Base-by-base conservation (phyloP, 2,888 invertebrate species). In the Drosophila borborema region DNA sequence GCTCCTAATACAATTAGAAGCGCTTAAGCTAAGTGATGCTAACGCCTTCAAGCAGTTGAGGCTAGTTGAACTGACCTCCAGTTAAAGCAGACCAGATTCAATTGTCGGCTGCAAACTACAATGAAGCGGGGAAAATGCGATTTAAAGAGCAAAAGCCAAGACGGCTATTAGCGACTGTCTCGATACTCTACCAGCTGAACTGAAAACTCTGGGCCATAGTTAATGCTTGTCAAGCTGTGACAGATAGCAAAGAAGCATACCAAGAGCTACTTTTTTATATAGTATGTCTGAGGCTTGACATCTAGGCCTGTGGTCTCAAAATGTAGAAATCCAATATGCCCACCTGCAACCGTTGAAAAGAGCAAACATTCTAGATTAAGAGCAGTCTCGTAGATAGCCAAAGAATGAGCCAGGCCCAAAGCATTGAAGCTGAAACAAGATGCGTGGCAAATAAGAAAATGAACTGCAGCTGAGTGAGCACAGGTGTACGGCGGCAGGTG, bases 1-100 rank as follows among this genome's bases (percentile, higher is more conserved):
- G 78, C 85, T 87, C 72, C 84, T 89, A 89, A 89, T 80, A 82
- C 86, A 86, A 86, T 86, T 86, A 86, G 81, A 80, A 80, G 80
- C 85, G 85, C 87, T 89, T 87, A 77, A 82, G 80, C 75, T 82
- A 87, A 89, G 88, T 89, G 77, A 87, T 89, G 28, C 43, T 20
- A 38, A 40, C 64, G 45, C 64, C 65, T 56, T 58, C 46, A 54
- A 74, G 38, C 46, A 54, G 60, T 45, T 46, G 49, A 51, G 18
- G 10, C 45, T 41, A 31, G 38, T 34, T 49, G 41, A 68, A 46
- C 62, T 66, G 77, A 79, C 65, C 79, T 48, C 51, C 48, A 48
- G 64, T 38, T 61, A 40, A 61, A 49, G 51, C 28, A n/a, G 41
- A 41, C 18, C 28, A 41, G 41, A 41, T 56, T 31, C 41, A 41